phyloP scores from a whole-genome alignment of 1,140 invertebrate genomes.

The Armadillidium nasatum region DNA sequence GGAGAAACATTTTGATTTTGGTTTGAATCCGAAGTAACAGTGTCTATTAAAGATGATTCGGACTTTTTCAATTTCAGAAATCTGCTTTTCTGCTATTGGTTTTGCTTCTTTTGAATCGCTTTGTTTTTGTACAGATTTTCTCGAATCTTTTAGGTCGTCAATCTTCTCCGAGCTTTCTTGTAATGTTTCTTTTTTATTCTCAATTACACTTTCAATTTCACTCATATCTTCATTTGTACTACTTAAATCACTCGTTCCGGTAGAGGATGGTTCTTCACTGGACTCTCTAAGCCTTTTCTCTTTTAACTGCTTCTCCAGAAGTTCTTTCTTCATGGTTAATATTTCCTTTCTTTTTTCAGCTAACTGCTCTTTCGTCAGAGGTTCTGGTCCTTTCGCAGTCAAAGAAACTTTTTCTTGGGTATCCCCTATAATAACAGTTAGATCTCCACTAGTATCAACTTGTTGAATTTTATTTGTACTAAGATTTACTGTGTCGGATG shows the following conservation, averaged over 20 bases:
- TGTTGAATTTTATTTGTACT: not conserved
- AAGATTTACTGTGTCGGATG: not conserved
- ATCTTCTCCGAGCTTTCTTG: slow-evolving; percentile 7
- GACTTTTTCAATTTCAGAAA: too few relatives aligned
- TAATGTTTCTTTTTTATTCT: slow-evolving; percentile 20
- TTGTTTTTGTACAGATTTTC: too few relatives aligned
- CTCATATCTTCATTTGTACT: slow-evolving; percentile 26
- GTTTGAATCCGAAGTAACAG: too few relatives aligned
- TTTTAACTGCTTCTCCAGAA: slow-evolving; percentile 32
- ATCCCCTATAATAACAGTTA: not conserved
- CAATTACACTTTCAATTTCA: slow-evolving; percentile 22
- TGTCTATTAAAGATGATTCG: too few relatives aligned
- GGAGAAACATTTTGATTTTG: too few relatives aligned
- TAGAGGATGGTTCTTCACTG: slow-evolving; percentile 35
- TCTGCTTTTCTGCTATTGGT: too few relatives aligned
- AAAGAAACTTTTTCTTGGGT: not conserved
- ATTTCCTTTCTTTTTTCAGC: slow-evolving; percentile 36
- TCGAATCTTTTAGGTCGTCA: not conserved
- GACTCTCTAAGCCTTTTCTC: slow-evolving; percentile 27
- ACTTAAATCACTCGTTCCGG: slow-evolving; percentile 29
- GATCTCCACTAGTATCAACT: not conserved
- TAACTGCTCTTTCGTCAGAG: slow-evolving; percentile 18
- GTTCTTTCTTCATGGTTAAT: slow-evolving; percentile 37
- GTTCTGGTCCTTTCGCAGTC: slow-evolving; percentile 2
- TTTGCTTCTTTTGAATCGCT: too few relatives aligned